These are phyloP conservation scores for Psettodes erumei DNA, from an alignment of 2,113 vertebrate species.

Conservation along the genomic window DNA sequence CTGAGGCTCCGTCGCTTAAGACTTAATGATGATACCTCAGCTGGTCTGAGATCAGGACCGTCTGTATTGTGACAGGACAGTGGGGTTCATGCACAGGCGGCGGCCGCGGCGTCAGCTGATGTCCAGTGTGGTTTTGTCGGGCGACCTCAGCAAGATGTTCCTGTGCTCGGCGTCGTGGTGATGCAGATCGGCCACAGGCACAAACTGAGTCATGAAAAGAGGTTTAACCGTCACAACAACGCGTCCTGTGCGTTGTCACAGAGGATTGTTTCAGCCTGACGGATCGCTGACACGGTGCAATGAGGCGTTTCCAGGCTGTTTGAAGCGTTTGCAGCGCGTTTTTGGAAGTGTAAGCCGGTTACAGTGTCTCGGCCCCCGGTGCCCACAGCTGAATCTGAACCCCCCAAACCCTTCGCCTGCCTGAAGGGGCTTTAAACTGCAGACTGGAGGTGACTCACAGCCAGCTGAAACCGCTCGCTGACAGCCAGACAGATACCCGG, in stretches of 20 bases:
- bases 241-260: no score
- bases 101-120: not conserved
- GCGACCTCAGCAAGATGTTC: not conserved
- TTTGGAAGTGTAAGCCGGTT: constrained; percentile 49
- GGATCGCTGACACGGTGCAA: not conserved
- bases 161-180: no score
- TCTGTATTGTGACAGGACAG: not conserved
- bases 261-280: not conserved
- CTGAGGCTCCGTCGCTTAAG: not conserved
- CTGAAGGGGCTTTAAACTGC: constrained; percentile 46
- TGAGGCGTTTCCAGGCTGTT: constrained; percentile 20
- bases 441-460: constrained; percentile 55
- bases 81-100: no score
- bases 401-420: constrained; percentile 6
- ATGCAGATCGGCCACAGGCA: not conserved
- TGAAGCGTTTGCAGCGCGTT: constrained; percentile 39
- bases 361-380: constrained; percentile 35
- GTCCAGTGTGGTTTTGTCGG: not conserved
- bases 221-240: no score
- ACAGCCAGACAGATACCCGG: constrained; percentile 54
- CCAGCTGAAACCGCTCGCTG: constrained; percentile 57
- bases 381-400: constrained; percentile 21
- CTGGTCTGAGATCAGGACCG: not conserved
- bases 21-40: not conserved
- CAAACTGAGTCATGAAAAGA: not conserved